Evolutionary conservation across 2,113 vertebrate genomes (phyloP).

Genomic region (Sisor rabdophorus): DNA sequence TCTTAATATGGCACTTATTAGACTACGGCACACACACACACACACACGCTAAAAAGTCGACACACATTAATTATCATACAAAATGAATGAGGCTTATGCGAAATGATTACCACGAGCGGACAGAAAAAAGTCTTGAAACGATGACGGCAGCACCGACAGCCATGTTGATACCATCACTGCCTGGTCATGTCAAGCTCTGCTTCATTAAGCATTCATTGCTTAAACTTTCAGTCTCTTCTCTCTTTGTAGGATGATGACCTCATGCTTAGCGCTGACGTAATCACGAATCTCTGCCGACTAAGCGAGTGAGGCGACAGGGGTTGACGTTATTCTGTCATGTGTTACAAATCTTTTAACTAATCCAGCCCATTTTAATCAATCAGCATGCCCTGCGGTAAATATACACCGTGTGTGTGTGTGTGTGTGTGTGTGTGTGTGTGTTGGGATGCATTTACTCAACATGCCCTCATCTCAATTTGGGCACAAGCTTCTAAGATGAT

Average conservation of each 20-base stretch:
- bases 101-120: too few relatives aligned
- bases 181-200: not conserved
- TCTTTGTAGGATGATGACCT: conserved; percentile 67
- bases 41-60: not conserved
- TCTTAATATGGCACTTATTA: not conserved
- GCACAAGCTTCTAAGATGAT: conserved; percentile 22
- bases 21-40: not conserved
- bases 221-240: not conserved
- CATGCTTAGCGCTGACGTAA: conserved; percentile 72
- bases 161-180: conserved; percentile 4
- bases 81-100: not conserved
- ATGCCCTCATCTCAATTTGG: conserved; percentile 15
- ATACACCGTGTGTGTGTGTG: conserved; percentile 3
- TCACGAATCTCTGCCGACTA: conserved; percentile 58
- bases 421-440: conserved; percentile 6
- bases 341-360: conserved; percentile 47
- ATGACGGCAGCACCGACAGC: not conserved
- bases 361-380: conserved; percentile 49
- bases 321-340: conserved; percentile 41
- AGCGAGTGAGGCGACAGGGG: conserved; percentile 44
- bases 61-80: not conserved
- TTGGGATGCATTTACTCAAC: not conserved
- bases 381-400: conserved; percentile 41
- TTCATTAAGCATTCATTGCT: conserved; percentile 33
- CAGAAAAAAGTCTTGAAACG: not conserved